Percentiles rank a stretch among this genome's conserved stretches.
Conservation (phyloP, 2,113 vertebrate genomes). For the Abramis brama region DNA sequence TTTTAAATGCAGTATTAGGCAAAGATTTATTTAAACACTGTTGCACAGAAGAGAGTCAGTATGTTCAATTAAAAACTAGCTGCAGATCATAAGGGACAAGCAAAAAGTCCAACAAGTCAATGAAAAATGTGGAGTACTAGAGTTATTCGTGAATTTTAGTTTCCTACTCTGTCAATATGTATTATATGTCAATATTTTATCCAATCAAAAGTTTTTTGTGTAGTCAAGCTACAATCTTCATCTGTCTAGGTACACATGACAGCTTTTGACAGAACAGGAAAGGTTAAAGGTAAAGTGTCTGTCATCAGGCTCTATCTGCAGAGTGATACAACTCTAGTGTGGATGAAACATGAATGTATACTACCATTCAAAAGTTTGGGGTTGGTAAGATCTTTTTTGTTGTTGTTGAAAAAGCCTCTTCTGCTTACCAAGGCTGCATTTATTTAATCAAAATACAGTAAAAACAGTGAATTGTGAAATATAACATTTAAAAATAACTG, state of each 20-base stretch:
- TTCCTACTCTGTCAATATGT: slow-evolving; percentile 9
- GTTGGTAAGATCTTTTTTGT: neutral
- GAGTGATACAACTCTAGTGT: no score
- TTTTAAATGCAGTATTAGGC: neutral
- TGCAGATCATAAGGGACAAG: neutral
- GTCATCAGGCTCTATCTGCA: no score
- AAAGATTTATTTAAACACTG: slow-evolving; percentile 20
- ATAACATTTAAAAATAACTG: neutral
- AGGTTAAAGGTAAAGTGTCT: slow-evolving; percentile 48
- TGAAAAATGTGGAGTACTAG: neutral
- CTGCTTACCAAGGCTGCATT: neutral
- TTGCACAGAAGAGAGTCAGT: neutral
- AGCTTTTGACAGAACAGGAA: slow-evolving; percentile 58
- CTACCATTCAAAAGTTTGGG: neutral
- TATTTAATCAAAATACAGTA: neutral
- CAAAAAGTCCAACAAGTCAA: slow-evolving; percentile 49
- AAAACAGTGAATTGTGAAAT: neutral
- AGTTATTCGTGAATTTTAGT: neutral
- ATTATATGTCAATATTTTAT: neutral
- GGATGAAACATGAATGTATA: neutral
- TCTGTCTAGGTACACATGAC: neutral
- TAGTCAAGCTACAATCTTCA: neutral
- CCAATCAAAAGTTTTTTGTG: neutral
- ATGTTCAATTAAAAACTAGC: neutral
- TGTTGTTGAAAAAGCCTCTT: neutral